Evolutionary conservation across 2,888 invertebrate species (phyloP), one percentile per base, ranked within the genome.

Genomic region (Nematopogon swammerdamellus): DNA sequence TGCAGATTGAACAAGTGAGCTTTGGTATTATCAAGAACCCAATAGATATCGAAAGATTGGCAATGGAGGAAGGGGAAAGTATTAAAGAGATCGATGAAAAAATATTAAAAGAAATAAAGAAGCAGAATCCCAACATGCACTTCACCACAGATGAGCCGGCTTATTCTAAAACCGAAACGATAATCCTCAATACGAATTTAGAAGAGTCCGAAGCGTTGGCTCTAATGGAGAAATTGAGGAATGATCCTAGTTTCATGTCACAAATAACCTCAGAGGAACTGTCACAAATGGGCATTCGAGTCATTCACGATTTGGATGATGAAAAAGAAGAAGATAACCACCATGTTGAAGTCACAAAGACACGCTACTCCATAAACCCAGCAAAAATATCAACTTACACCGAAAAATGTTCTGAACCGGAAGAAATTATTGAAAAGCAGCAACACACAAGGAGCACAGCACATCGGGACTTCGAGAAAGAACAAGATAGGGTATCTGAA

Each of bases 121-220:
- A 64, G 52, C 70, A 77, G 49, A 77, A 80, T 55, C 80, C 80
- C 19, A 72, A 76, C 50, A 71, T 80, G 61, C 73, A 75, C 59
- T 75, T 80, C 50, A 70, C 75, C 17, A 67, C 70, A 25, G 71
- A 72, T 18, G 80, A 80, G 55, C 77, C 77, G 1, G 68, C 75
- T 14, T 80, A 68, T 49, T 75, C 76, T 1, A 72, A 68, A 66
- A 77, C 76, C 0, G 80, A 81, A 61, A 79, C 76, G 1, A 83
- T 84, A 47, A 81, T 83, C 50, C 58, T 83, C 42, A 83, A 83
- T 52, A 67, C 70, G 29, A 74, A 82, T 45, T 63, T 81, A 63
- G 67, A 70, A 44, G 81, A 80, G 58, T 64, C 67, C 48, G 70
- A 80, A 63, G 79, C 80, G 3, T 70, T 69, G 63, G 69, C 65